Conservation (phyloP, 1,140 invertebrate genomes). For the Aphelinus certus region DNA sequence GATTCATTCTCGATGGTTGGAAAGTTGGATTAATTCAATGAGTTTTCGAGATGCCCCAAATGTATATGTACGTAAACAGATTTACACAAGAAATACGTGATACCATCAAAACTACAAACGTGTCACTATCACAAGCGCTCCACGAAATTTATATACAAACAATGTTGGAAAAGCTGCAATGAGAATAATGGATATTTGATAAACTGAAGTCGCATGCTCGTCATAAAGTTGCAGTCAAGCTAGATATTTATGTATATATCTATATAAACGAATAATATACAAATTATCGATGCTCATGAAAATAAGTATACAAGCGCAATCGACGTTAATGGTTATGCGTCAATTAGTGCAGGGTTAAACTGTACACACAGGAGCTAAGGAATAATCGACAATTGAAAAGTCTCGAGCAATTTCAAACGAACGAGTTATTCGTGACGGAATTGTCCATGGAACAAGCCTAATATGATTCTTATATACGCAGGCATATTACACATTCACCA, state of each 20-base stretch:
- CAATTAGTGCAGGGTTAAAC: conserved; percentile 38
- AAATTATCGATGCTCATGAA: not conserved
- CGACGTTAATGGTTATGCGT: conserved; percentile 12
- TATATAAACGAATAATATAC: conserved; percentile 2
- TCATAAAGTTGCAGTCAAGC: not conserved
- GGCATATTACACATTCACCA: conserved; percentile 7
- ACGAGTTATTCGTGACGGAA: too few relatives aligned
- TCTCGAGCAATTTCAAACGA: too few relatives aligned
- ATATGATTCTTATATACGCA: too few relatives aligned
- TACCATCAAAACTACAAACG: conserved; percentile 1
- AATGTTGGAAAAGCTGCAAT: conserved; percentile 16
- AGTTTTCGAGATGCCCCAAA: too few relatives aligned
- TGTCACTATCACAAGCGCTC: conserved; percentile 15
- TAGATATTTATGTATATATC: conserved; percentile 1
- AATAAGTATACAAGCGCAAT: conserved; percentile 32
- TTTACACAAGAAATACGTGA: not conserved
- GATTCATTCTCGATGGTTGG: too few relatives aligned
- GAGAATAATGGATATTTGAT: not conserved
- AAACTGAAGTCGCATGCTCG: conserved; percentile 20
- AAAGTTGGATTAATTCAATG: too few relatives aligned
- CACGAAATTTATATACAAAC: conserved; percentile 26
- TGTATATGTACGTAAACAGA: too few relatives aligned
- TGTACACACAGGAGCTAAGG: conserved; percentile 17
- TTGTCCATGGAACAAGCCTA: too few relatives aligned
- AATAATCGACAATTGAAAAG: conserved; percentile 4